Conservation (phyloP, 2,113 vertebrate species). For the Leptobrachium leishanense region DNA sequence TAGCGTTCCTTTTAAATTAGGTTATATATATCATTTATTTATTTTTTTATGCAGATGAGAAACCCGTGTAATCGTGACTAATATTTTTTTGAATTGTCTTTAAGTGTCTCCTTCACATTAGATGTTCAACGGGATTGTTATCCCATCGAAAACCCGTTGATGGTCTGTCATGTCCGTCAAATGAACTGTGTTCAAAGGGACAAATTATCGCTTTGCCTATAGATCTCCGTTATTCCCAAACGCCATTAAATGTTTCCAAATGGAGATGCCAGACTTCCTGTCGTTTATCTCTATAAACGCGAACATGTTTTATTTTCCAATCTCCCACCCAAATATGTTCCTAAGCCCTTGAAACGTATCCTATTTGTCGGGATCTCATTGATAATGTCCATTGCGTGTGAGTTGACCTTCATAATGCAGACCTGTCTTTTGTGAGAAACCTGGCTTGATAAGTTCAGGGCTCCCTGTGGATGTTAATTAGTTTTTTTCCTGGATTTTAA, state of each 20-base stretch:
- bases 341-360: conserved; percentile 14
- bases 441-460: no score
- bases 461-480: no score
- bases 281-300: conserved; percentile 26
- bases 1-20: no score
- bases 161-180: conserved; percentile 1
- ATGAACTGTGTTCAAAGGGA: not conserved
- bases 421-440: no score
- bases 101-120: not conserved
- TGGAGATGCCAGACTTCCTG: conserved; percentile 36
- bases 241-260: conserved; percentile 36
- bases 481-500: no score
- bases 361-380: no score
- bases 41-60: no score
- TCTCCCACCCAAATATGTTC: conserved; percentile 19
- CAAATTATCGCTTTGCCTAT: not conserved
- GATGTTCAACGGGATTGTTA: not conserved
- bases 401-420: no score
- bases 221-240: not conserved
- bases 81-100: no score
- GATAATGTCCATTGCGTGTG: no score
- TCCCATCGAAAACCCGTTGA: not conserved
- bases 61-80: no score
- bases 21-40: no score
- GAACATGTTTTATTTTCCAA: conserved; percentile 1